Base-by-base conservation (phyloP, 2,113 vertebrate species). In the Neopipo cinnamomea region DNA sequence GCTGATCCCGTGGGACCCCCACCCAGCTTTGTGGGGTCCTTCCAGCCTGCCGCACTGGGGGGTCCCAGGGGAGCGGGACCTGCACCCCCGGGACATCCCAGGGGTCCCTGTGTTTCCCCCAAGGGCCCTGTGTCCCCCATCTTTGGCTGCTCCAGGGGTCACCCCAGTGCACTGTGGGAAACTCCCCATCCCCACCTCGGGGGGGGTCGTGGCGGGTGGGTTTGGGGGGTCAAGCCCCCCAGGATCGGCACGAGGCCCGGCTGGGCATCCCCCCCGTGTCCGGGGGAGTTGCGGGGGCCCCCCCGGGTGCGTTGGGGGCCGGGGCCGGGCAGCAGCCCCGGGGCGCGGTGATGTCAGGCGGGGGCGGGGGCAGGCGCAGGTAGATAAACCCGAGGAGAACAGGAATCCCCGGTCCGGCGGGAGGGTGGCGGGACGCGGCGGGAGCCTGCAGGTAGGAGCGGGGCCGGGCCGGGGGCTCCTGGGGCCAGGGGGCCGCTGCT, bases 351-450 rank as follows among this genome's bases (percentile, higher is more conserved):
- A 94, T 96, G 95, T 94, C 95, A 91, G 95, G 92, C 95, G 87
- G 95, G 93, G 95, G 95, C 95, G 47, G 47, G 47, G 47, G 47
- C 86, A 85, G 95, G 74, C 87, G 74, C 95, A 90, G 92, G 92
- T 88, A 96, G 95, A 96, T 96, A 96, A 96, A 96, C 58, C 47
- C 65, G 53, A 49, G 76, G 86, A 94, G 79, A 96, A 94, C 92
- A 96, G 95, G 95, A 94, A 96, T 92, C 83, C 95, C 95, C 71
- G 83, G 90, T 94, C 92, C 78, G 78, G 89, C 95, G 47, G 94
- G 92, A 90, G 11, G 85, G n/a, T 30, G 92, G 73, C 82, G 82
- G 92, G 92, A 84, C 68, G n/a, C 83, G 63, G 74, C 83, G 44
- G 79, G 86, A 1, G 83, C 79, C 79, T 73, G 79, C 92, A 91